Evolutionary conservation across 2,888 invertebrate species (phyloP).

Genomic region (Odontomyia ornata): DNA sequence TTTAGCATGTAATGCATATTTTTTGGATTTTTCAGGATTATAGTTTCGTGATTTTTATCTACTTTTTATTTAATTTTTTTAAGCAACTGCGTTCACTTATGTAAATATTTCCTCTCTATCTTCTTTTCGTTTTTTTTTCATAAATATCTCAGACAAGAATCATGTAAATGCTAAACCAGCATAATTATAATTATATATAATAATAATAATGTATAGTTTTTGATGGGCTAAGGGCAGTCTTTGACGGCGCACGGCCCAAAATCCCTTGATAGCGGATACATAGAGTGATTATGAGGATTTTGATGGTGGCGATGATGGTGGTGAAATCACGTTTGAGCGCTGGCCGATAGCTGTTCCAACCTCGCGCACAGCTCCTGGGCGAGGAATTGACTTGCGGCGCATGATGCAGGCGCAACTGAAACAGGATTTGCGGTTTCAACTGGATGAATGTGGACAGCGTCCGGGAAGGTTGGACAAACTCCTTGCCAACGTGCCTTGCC

Average conservation of each 20-base stretch:
- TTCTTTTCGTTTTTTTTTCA: conserved; percentile 16
- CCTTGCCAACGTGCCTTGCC: conserved; percentile 78
- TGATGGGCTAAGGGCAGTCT: conserved; percentile 18
- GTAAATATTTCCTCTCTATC: background rate
- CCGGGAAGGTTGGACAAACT: conserved; percentile 68
- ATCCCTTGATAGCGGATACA: background rate
- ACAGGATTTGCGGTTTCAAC: conserved; percentile 40
- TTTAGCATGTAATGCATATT: background rate
- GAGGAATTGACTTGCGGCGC: conserved; percentile 62
- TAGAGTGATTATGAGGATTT: conserved; percentile 7
- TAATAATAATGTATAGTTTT: conserved; percentile 20
- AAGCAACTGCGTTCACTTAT: conserved; percentile 31
- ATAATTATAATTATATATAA: background rate
- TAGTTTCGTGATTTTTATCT: background rate
- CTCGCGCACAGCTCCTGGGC: conserved; percentile 67
- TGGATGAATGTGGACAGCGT: conserved; percentile 56
- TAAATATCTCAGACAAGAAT: conserved; percentile 41
- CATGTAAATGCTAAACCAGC: conserved; percentile 35
- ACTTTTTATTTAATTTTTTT: conserved; percentile 19
- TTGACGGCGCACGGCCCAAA: conserved; percentile 13
- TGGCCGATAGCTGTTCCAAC: conserved; percentile 66
- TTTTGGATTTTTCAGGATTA: background rate
- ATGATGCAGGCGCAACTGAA: conserved; percentile 51
- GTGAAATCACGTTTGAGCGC: conserved; percentile 61
- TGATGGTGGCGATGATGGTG: no score